These are phyloP conservation scores for Syngnathus acus DNA, from an alignment of 2,797 vertebrate species.

Conservation along the genomic window DNA sequence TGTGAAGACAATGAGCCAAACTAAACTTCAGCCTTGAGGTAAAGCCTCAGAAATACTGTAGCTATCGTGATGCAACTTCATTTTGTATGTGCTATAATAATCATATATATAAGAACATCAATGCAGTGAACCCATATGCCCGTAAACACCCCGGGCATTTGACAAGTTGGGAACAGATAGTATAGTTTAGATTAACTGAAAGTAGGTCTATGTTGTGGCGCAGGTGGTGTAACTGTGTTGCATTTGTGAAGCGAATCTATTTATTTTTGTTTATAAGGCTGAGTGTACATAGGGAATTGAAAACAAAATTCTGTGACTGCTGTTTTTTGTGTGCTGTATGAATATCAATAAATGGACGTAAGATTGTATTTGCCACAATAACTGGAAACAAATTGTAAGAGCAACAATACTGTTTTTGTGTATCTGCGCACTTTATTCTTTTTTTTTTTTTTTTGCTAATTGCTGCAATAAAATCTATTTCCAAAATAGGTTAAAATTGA, in stretches of 20 bases:
- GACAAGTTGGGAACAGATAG: no score
- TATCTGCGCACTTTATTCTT: no score
- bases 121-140: neutral
- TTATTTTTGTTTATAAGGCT: slow-evolving; percentile 6
- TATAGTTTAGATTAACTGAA: no score
- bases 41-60: neutral
- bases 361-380: neutral
- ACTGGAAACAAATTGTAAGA: no score
- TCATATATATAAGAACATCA: neutral
- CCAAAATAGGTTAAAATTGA: no score
- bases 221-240: slow-evolving; percentile 4
- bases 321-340: slow-evolving; percentile 9
- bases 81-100: neutral
- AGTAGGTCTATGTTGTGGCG: no score
- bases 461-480: no score
- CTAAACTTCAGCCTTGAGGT: slow-evolving; percentile 21
- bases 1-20: slow-evolving; percentile 35
- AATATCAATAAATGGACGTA: neutral
- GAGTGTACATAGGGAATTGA: neutral
- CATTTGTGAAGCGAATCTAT: slow-evolving; percentile 6
- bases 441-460: no score
- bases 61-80: neutral
- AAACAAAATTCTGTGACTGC: slow-evolving; percentile 7
- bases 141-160: no score
- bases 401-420: no score